Percentiles rank a stretch among this genome's conserved stretches.
These are phyloP conservation scores for Tolmerus cingulatus DNA, from an alignment of 2,888 invertebrate genomes.

Conservation along the genomic window DNA sequence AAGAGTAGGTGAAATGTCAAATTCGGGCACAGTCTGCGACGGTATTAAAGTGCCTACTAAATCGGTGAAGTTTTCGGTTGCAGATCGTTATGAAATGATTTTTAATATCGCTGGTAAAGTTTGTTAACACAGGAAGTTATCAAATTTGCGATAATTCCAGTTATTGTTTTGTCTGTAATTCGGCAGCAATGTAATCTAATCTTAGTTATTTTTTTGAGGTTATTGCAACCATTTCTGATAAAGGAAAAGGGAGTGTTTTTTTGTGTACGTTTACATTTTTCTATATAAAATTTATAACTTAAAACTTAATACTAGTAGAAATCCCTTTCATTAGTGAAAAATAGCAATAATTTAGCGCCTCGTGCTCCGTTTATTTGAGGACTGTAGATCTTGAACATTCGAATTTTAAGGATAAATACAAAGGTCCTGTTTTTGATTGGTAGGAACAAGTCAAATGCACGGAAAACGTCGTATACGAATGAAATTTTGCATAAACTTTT, in stretches of 20 bases:
- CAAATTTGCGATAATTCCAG: background rate
- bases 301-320: too few species aligned
- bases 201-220: background rate
- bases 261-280: too few species aligned
- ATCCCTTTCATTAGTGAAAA: too few species aligned
- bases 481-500: too few species aligned
- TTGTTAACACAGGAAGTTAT: background rate
- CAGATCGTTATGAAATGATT: background rate
- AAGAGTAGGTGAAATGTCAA: slow-evolving; percentile 30
- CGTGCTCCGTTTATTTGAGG: too few species aligned
- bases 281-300: too few species aligned
- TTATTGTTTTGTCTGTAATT: background rate
- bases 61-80: background rate
- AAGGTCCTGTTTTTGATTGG: too few species aligned
- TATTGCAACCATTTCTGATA: background rate
- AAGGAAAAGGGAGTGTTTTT: background rate
- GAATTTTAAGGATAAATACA: too few species aligned
- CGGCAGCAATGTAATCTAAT: background rate
- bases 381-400: too few species aligned
- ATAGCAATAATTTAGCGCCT: too few species aligned
- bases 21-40: background rate
- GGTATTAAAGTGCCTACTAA: background rate
- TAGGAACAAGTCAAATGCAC: too few species aligned
- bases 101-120: background rate
- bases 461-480: too few species aligned